A percentile compares a stretch with the other conserved stretches of the same genome.
phyloP scores from a whole-genome alignment of 2,113 vertebrate genomes.

The Spermophilus dauricus region DNA sequence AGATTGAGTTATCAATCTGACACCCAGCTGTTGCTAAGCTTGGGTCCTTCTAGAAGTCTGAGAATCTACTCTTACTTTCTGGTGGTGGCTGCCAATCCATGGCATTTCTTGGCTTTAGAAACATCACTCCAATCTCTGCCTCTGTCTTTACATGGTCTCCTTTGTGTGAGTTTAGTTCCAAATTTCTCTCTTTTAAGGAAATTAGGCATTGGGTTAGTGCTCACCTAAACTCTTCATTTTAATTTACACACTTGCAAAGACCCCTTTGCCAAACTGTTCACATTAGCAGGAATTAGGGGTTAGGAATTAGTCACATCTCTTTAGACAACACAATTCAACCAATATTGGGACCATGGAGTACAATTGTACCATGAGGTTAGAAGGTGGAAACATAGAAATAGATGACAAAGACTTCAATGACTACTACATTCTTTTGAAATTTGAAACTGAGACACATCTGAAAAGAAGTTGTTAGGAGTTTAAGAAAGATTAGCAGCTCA shows the following conservation, averaged over 20 bases:
- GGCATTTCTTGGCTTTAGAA: not conserved
- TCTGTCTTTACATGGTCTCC: not conserved
- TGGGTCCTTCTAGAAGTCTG: not conserved
- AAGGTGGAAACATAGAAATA: not conserved
- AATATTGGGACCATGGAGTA: not conserved
- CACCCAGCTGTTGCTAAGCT: not conserved
- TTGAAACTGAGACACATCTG: not conserved
- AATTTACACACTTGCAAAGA: not conserved
- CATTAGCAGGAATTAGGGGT: not conserved
- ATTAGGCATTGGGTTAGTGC: not conserved
- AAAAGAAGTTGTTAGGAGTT: not conserved
- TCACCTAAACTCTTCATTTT: not conserved
- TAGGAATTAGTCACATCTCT: not conserved
- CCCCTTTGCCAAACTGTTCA: not conserved
- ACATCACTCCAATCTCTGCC: not conserved
- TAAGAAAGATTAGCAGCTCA: slow-evolving; percentile 19
- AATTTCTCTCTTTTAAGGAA: not conserved
- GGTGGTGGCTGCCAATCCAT: not conserved
- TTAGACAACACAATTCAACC: not conserved
- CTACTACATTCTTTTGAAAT: not conserved
- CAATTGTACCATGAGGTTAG: not conserved
- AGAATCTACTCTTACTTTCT: not conserved
- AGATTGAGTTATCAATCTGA: not conserved
- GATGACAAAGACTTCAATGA: too few relatives aligned
- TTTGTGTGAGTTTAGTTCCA: not conserved